Conservation (phyloP, 2,797 vertebrate genomes). For the Squalus acanthias region DNA sequence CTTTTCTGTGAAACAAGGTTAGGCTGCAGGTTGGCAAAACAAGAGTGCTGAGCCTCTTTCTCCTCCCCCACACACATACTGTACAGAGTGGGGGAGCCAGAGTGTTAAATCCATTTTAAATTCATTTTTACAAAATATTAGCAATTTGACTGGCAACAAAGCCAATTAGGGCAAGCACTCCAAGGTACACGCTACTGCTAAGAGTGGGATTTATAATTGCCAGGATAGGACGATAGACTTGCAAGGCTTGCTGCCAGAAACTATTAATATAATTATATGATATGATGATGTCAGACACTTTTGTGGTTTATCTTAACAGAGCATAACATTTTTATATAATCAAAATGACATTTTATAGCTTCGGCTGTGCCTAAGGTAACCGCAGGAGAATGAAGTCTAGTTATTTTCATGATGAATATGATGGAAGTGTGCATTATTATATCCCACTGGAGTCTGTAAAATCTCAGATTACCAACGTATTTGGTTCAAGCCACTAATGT, state of each 20-base stretch:
- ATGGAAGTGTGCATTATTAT: not conserved
- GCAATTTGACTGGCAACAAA: not conserved
- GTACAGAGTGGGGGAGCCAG: not conserved
- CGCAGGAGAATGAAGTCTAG: not conserved
- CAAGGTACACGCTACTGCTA: not conserved
- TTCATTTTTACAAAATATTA: not conserved
- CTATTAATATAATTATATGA: conserved; percentile 20
- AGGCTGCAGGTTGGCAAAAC: not conserved
- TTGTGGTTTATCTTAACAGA: conserved; percentile 11
- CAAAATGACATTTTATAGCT: conserved; percentile 24
- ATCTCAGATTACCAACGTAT: not conserved
- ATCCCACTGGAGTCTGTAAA: not conserved
- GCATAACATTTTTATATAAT: not conserved
- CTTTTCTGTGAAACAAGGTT: not conserved
- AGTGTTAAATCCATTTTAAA: not conserved
- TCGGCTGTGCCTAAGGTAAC: not conserved
- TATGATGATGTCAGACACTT: not conserved
- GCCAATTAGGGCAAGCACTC: not conserved
- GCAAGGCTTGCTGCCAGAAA: not conserved
- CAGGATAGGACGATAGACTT: not conserved
- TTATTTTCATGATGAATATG: not conserved
- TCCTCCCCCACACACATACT: not conserved
- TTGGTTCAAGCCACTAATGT: not conserved
- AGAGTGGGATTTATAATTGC: not conserved
- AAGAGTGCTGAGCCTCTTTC: not conserved